Conservation (phyloP, 2,797 vertebrate genomes). For the Diceros bicornis region DNA sequence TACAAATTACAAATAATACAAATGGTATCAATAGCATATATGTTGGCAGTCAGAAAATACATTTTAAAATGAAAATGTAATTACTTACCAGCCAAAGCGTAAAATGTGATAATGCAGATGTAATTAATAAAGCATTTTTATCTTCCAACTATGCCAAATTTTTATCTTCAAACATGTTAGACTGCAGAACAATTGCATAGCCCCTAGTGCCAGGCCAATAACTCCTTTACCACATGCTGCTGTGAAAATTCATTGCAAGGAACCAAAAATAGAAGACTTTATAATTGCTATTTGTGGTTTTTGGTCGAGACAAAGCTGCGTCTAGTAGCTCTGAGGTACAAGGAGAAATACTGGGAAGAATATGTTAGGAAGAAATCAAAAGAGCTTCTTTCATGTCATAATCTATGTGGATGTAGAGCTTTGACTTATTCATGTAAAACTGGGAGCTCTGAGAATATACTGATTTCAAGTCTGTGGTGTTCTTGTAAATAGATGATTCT, state of each 20-base stretch:
- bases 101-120: neutral
- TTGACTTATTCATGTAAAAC: neutral
- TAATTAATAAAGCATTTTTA: neutral
- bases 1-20: neutral
- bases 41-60: neutral
- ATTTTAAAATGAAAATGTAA: constrained; percentile 28
- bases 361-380: neutral
- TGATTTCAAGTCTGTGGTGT: neutral
- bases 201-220: neutral
- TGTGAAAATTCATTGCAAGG: neutral
- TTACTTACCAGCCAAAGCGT: neutral
- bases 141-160: neutral
- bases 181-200: neutral
- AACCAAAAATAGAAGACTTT: neutral
- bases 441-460: neutral
- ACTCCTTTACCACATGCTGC: neutral
- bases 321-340: neutral
- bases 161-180: neutral
- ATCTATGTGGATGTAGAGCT: neutral
- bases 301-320: neutral
- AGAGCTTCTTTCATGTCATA: neutral
- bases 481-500: neutral
- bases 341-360: neutral
- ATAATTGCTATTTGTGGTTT: neutral
- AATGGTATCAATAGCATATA: neutral